phyloP scores from a whole-genome alignment of 2,113 vertebrate species.

The Colinus virginianus region DNA sequence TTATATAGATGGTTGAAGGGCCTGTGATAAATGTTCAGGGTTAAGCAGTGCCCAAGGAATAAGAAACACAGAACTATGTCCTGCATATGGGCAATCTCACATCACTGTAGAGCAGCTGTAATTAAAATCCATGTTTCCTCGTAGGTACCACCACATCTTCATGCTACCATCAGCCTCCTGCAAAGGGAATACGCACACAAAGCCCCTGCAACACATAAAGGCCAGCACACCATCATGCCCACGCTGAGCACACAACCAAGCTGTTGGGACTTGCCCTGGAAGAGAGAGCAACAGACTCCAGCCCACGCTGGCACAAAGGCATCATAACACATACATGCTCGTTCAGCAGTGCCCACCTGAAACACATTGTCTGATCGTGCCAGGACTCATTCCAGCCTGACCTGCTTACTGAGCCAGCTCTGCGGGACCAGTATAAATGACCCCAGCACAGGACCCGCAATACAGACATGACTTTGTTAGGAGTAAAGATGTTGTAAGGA shows the following conservation, averaged over 20 bases:
- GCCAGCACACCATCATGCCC: background rate
- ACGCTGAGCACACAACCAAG: rapidly evolving
- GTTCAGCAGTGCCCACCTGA: background rate
- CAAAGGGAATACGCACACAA: background rate
- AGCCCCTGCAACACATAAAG: background rate
- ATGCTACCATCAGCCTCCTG: background rate
- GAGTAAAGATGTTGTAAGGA: background rate
- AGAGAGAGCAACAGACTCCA: background rate
- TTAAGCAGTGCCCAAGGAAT: background rate
- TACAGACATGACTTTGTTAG: background rate
- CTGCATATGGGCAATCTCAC: background rate
- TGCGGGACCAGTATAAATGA: background rate
- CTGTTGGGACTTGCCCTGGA: background rate
- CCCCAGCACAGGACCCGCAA: background rate
- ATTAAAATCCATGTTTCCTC: background rate
- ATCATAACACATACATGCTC: rapidly evolving
- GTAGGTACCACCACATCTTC: background rate
- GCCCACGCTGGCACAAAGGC: background rate
- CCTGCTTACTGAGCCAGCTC: background rate
- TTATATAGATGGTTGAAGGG: background rate
- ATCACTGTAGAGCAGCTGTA: background rate
- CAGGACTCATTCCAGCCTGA: background rate
- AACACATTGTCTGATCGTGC: background rate
- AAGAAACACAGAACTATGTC: background rate
- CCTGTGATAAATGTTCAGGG: background rate